Evolutionary conservation across 2,797 vertebrate genomes (phyloP), one percentile per base, ranked within the genome.

Genomic region (Brotula barbata): DNA sequence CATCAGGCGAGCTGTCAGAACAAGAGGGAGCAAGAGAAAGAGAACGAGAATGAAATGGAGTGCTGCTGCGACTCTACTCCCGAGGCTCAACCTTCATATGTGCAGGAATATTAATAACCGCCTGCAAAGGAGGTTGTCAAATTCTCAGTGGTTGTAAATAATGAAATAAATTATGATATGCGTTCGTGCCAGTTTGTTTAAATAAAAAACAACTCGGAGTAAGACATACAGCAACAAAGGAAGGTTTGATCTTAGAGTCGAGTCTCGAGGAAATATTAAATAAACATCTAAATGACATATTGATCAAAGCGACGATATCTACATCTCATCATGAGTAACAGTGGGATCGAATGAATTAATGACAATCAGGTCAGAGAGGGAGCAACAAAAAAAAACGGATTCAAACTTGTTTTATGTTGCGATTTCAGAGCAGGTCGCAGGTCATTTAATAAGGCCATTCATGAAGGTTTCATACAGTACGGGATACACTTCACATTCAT

Each of bases 1-100:
- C 73, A 69, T 87, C 75, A 80, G 64, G 64, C 31, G 25, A 44
- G 49, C 59, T 62, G 80, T 78, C 77, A 33, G 42, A 55, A 46
- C 23, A 5, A n/a, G 43, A 14, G 13, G 28, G 59, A 44, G 52
- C 9, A 17, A 14, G 53, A 43, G 13, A 5, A 10, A 46, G 53
- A 34, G 64, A 5, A 23, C 15, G 41, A 42, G 37, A 11, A 41
- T 7, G 19, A 1, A 16, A 46, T 19, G 0, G 9, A 51, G 28
- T 40, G 42, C 14, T 13, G 17, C 31, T 21, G 19, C 14, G 3
- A 19, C 17, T 36, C 33, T 33, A 8, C n/a, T 33, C 5, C 25
- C 13, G 34, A 31, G 22, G 15, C 31, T 20, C 3, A 13, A 7
- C 16, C 28, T 19, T 13, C 34, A 54, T 16, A 34, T 14, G 21